Evolutionary conservation across 2,888 invertebrate species (phyloP), one percentile per base, ranked within the genome.

Genomic region (Seira sanloemensis): DNA sequence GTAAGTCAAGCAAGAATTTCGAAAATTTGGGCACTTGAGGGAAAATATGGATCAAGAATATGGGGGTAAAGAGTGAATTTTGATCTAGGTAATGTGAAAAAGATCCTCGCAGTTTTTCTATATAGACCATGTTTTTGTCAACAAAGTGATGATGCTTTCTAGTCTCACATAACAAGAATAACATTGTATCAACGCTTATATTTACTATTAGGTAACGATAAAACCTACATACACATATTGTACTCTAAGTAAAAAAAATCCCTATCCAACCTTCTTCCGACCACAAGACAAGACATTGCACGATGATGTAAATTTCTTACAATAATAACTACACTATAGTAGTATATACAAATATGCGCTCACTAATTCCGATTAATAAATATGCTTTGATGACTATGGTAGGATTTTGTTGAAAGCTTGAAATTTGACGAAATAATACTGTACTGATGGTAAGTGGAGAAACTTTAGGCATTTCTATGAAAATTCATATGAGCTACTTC

Each of bases 1-100:
- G 5, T 18, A 21, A 54, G 46, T 19, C 25, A 73, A 21, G 24
- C 21, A 50, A 24, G 72, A 72, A 72, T 72, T 46, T 72, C 26
- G 68, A 23, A 72, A 62, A 72, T 72, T 78, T 62, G 46, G 71
- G 72, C 71, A 78, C 72, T 71, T 72, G 71, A 78, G 27, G 16
- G 65, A 37, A 78, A 72, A 78, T 72, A 71, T 65, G 50, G 78
- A 71, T 72, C 66, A 50, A 65, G 78, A 37, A 37, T 37, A 12
- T 37, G 5, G 37, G 4, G 5, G 37, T 37, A n/a, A n/a, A n/a
- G n/a, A n/a, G 50, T 73, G 73, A 24, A 73, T 50, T 21, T 16
- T 19, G 21, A 62, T n/a, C 21, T n/a, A 62, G 62, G 18, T 62
- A 62, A 21, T 21, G n/a, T 19, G 4, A 62, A 62, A 5, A 62